A percentile compares a stretch with the other conserved stretches of the same genome.
phyloP scores from a whole-genome alignment of 2,797 vertebrate genomes.

The Okamejei kenojei region DNA sequence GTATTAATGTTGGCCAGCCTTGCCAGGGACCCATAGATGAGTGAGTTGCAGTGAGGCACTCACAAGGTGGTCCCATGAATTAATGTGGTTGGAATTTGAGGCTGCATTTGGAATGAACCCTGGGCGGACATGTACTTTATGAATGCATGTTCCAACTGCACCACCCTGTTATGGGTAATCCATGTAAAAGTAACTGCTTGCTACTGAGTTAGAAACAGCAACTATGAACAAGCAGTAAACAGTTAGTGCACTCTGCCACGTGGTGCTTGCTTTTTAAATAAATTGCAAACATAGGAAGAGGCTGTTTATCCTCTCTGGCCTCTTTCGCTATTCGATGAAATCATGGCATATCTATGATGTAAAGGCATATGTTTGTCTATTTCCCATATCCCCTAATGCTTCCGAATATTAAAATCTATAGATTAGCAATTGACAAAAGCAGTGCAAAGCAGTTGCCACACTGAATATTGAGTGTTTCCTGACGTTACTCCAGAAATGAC shows the following conservation, averaged over 20 bases:
- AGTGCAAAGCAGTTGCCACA: no score
- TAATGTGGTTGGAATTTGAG: not conserved
- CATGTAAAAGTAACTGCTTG: not conserved
- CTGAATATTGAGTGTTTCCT: no score
- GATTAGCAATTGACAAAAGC: no score
- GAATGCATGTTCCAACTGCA: not conserved
- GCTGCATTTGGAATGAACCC: not conserved
- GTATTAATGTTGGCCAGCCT: not conserved
- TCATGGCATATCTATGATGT: no score
- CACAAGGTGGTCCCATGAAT: no score
- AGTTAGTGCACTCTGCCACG: not conserved
- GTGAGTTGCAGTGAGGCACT: not conserved
- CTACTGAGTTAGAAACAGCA: not conserved
- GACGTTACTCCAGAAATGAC: no score
- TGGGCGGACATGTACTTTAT: not conserved
- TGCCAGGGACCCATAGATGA: not conserved
- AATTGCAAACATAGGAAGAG: not conserved
- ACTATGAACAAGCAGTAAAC: not conserved
- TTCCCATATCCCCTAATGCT: no score
- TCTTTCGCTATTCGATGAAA: no score
- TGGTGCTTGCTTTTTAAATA: not conserved
- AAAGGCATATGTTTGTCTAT: no score
- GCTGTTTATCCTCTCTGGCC: no score
- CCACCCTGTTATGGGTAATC: not conserved
- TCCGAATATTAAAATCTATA: no score